These are phyloP conservation scores for Ormyrus rosae DNA, from an alignment of 2,888 invertebrate species.

Conservation along the genomic window DNA sequence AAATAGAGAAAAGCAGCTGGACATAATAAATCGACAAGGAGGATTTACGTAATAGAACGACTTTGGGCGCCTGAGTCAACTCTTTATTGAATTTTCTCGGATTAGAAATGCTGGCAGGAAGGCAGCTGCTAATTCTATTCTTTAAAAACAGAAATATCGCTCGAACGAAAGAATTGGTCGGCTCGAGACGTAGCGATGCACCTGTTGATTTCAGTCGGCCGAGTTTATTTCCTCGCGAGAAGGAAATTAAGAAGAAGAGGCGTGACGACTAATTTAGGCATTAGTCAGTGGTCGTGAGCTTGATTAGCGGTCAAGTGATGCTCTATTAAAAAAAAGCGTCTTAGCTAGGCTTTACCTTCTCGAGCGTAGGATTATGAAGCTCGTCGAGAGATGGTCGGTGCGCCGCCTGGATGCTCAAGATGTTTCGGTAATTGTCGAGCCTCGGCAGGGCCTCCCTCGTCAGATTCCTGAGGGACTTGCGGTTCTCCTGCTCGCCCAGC, in stretches of 20 bases:
- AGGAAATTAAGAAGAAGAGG: not conserved
- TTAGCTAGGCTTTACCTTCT: slow-evolving; percentile 63
- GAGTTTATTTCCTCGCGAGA: too few species aligned
- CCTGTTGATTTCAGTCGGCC: too few species aligned
- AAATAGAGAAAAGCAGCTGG: too few species aligned
- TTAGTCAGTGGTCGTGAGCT: not conserved
- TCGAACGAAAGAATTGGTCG: not conserved
- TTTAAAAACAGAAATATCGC: too few species aligned
- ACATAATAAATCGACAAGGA: too few species aligned
- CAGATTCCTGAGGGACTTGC: slow-evolving; percentile 78
- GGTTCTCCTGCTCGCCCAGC: slow-evolving; percentile 72
- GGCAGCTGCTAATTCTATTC: too few species aligned
- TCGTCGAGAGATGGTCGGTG: slow-evolving; percentile 93
- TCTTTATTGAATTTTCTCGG: slow-evolving; percentile 53
- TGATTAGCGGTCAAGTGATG: slow-evolving; percentile 1
- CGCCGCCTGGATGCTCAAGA: slow-evolving; percentile 91
- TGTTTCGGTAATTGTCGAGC: slow-evolving; percentile 92
- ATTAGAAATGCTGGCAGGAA: not conserved
- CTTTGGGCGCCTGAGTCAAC: slow-evolving; percentile 59
- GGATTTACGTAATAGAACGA: slow-evolving; percentile 70
- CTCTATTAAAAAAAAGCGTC: not conserved
- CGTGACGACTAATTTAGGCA: not conserved
- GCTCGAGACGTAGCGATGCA: too few species aligned
- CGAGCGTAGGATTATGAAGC: slow-evolving; percentile 88
- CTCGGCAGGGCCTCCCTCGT: slow-evolving; percentile 92